Conservation (phyloP, 2,797 vertebrate species). For the Steatocranus sp. region DNA sequence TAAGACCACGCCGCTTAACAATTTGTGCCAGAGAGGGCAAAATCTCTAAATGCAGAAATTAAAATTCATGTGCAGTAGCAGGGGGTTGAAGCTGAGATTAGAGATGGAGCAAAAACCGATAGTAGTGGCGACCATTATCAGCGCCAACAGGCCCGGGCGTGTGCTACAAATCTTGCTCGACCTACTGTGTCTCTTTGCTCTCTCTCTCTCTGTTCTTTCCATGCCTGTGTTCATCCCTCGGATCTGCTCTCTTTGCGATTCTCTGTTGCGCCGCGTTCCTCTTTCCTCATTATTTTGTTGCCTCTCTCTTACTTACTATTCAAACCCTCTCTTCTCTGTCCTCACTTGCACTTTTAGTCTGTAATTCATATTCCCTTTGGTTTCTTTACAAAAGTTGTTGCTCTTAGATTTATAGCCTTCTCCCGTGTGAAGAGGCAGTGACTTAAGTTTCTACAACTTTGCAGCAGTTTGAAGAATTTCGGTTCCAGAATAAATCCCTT, state of each 20-base stretch:
- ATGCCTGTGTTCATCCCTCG: neutral
- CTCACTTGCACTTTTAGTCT: neutral
- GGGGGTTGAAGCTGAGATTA: neutral
- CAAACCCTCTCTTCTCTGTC: neutral
- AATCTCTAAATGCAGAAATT: conserved; percentile 3
- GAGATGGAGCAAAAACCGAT: conserved; percentile 2
- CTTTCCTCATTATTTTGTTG: neutral
- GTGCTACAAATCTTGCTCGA: neutral
- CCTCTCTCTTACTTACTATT: neutral
- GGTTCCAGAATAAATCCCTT: neutral
- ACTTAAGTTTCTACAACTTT: neutral
- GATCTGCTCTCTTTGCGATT: neutral
- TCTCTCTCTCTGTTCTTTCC: neutral
- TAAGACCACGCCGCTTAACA: neutral
- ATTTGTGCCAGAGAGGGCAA: neutral
- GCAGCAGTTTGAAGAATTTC: neutral
- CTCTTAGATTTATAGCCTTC: neutral
- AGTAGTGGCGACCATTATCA: conserved; percentile 11
- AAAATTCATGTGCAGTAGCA: conserved; percentile 15
- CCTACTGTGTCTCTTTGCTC: neutral
- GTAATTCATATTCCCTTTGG: neutral
- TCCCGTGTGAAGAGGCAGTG: neutral
- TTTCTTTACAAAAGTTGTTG: neutral
- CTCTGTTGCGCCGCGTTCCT: neutral
- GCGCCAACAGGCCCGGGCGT: neutral